These are phyloP conservation scores for Vidua macroura DNA, from an alignment of 2,113 vertebrate genomes.

Conservation along the genomic window DNA sequence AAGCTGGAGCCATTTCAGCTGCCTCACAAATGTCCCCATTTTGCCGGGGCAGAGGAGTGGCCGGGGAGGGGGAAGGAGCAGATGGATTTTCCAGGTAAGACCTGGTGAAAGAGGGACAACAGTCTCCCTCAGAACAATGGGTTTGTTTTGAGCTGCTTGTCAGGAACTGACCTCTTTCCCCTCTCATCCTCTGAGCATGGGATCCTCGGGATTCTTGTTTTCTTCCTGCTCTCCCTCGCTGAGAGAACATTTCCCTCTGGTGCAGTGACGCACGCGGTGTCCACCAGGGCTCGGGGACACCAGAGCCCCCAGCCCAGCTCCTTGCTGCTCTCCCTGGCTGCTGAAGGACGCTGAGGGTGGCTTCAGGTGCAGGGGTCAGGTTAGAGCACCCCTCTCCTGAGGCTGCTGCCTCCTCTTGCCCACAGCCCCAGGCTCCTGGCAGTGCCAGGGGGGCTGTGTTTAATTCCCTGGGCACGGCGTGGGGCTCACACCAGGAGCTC, in stretches of 20 bases:
- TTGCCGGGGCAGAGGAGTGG: background rate
- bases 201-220: background rate
- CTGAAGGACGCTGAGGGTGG: background rate
- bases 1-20: background rate
- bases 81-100: constrained; percentile 29
- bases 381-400: background rate
- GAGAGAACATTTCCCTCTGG: background rate
- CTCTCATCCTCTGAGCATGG: background rate
- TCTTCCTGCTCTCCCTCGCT: background rate
- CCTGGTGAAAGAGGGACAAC: background rate
- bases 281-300: background rate
- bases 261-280: background rate
- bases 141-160: background rate
- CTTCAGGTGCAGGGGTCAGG: background rate
- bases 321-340: background rate
- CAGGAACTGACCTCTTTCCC: constrained; percentile 32
- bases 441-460: background rate
- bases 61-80: background rate
- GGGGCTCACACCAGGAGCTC: background rate
- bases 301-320: background rate
- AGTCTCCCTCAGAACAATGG: constrained; percentile 11
- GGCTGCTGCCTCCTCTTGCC: background rate
- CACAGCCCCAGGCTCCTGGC: background rate
- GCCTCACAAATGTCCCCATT: background rate
- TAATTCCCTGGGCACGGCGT: background rate